These are phyloP conservation scores for Lerista edwardsae DNA, from an alignment of 2,797 vertebrate species.

Conservation along the genomic window DNA sequence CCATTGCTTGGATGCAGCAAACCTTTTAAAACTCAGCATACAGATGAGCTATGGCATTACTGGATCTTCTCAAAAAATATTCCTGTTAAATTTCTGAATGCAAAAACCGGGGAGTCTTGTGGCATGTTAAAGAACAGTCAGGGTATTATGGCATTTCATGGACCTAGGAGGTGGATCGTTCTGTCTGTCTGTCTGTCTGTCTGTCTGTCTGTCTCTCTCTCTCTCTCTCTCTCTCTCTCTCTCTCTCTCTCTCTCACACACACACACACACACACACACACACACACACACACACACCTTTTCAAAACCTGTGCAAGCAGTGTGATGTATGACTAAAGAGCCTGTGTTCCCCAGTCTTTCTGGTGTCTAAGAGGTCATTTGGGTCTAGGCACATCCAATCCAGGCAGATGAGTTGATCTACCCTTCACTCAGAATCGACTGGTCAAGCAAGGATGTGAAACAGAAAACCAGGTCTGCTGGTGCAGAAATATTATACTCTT, in stretches of 20 bases:
- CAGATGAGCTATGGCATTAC: too few relatives aligned
- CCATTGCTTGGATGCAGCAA: neutral
- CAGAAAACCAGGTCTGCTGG: too few relatives aligned
- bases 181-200: too few relatives aligned
- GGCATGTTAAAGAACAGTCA: neutral
- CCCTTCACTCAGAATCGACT: neutral
- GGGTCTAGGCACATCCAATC: neutral
- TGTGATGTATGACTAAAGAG: neutral
- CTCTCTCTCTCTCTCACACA: too few relatives aligned
- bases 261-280: too few relatives aligned
- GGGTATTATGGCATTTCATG: neutral
- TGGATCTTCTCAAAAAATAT: neutral
- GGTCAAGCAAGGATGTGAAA: too few relatives aligned
- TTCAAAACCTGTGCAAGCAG: neutral
- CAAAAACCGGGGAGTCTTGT: neutral
- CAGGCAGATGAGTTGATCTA: neutral
- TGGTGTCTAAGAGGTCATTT: neutral
- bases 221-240: too few relatives aligned
- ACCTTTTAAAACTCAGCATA: too few relatives aligned
- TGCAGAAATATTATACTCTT: too few relatives aligned
- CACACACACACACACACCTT: neutral
- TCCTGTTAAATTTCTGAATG: too few relatives aligned
- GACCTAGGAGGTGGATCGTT: too few relatives aligned
- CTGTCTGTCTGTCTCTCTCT: neutral
- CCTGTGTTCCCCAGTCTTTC: neutral